Evolutionary conservation across 2,888 invertebrate genomes (phyloP).

Genomic region (Drosophila paranaensis): DNA sequence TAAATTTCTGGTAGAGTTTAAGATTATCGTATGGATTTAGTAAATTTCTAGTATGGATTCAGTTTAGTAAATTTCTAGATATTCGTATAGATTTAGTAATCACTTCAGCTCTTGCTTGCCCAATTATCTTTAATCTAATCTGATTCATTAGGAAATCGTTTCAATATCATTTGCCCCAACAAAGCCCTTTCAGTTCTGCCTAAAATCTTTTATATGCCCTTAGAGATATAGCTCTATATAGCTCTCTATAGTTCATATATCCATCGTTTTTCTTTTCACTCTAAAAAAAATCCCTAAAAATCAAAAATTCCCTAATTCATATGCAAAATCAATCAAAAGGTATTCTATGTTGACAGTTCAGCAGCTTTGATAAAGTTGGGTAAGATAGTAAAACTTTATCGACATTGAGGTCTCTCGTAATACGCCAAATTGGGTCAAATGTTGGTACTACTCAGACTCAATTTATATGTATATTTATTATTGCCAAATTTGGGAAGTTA

Average conservation of each 20-base stretch:
- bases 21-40: too few species aligned
- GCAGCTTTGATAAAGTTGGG: background rate
- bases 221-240: too few species aligned
- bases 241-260: background rate
- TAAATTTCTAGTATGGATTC: too few species aligned
- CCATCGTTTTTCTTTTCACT: background rate
- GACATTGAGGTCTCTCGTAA: background rate
- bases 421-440: background rate
- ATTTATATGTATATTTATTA: background rate
- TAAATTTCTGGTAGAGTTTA: too few species aligned
- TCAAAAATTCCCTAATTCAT: background rate
- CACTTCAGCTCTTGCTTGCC: background rate
- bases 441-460: background rate
- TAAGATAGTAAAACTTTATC: background rate
- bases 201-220: too few species aligned
- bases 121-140: background rate
- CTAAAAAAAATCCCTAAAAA: background rate
- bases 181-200: too few species aligned
- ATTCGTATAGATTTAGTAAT: background rate
- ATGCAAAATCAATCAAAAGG: conserved; percentile 9
- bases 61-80: too few species aligned
- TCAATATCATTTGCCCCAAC: too few species aligned
- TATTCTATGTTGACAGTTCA: background rate
- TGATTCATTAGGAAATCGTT: background rate
- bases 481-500: too few species aligned